Evolutionary conservation across 2,888 invertebrate species (phyloP).

Genomic region (Callimorpha dominula): DNA sequence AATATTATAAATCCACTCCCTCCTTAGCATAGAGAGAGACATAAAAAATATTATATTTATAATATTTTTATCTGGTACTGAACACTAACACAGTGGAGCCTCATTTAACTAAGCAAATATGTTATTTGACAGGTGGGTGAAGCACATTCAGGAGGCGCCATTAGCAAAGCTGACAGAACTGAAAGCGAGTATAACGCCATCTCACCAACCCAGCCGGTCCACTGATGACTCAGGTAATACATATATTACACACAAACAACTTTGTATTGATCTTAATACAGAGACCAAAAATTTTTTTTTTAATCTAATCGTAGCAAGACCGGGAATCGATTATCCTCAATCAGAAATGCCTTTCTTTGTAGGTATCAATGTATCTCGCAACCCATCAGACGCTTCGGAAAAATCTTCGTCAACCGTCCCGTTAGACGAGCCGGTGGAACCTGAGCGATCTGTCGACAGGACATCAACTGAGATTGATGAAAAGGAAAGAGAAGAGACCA

Average conservation of each 20-base stretch:
- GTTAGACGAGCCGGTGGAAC: conserved; percentile 51
- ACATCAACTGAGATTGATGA: conserved; percentile 33
- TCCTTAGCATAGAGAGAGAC: too few relatives aligned
- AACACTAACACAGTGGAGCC: neutral
- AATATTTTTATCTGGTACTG: neutral
- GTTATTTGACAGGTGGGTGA: conserved; percentile 72
- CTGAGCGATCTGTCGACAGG: conserved; percentile 35
- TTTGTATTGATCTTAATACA: too few relatives aligned
- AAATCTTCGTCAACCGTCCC: conserved; percentile 53
- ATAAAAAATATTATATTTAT: too few relatives aligned
- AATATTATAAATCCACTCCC: too few relatives aligned
- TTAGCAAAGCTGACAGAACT: conserved; percentile 74
- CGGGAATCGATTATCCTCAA: neutral
- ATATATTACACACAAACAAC: neutral
- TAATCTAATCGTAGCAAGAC: neutral
- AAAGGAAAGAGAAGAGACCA: conserved; percentile 49
- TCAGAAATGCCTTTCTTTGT: neutral
- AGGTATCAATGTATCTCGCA: conserved; percentile 80
- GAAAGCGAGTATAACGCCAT: conserved; percentile 65
- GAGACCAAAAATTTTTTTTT: too few relatives aligned
- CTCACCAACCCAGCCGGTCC: conserved; percentile 67
- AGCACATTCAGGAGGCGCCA: conserved; percentile 77
- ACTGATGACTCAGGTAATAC: conserved; percentile 72
- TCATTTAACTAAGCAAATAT: neutral
- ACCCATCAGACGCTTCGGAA: conserved; percentile 80